Base-by-base conservation (phyloP, 2,113 vertebrate genomes). In the Motacilla alba region DNA sequence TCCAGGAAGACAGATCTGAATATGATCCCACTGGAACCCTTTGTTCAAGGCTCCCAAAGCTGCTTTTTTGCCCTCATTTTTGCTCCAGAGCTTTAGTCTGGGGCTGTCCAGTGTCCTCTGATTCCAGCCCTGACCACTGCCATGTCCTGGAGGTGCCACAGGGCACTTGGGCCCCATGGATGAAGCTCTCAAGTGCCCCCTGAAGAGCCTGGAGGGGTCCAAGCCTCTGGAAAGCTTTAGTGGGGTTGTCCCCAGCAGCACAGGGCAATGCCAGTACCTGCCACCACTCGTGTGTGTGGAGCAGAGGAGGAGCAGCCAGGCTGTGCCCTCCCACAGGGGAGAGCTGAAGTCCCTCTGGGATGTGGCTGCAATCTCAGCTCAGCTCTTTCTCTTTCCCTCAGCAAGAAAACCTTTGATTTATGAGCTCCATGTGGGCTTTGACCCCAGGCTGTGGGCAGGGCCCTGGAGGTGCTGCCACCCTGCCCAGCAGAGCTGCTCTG, bases 261-360 rank as follows among this genome's bases (percentile, higher is more conserved):
- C 74, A 49, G 47, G 46, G n/a, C 27, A 59, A 7, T 69, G n/a
- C n/a, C 85, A 39, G 18, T 22, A 7, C 60, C 43, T 53, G 37
- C 20, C 33, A n/a, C 1, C 1, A 20, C 11, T 7, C 0, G 0
- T 7, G 17, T 7, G 11, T 62, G 56, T 67, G 56, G 43, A 62
- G 55, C 33, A 56, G 50, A 75, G 70, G 18, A 67, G 46, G 17
- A 74, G 30, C 17, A 28, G 30, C 24, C 21, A n/a, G 39, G 47
- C 35, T 58, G 21, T 70, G 7, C n/a, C 30, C 22, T 64, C 26
- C 59, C 33, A 5, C 14, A 16, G 35, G 35, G 60, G 24, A 90
- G 43, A 74, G n/a, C 28, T 47, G 39, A 39, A 47, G 37, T 78
- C 66, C 56, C 0, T 0, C 30, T n/a, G 81, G 41, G 22, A 37